Evolutionary conservation across 2,797 vertebrate species (phyloP).

Genomic region (Cyprinella venusta): DNA sequence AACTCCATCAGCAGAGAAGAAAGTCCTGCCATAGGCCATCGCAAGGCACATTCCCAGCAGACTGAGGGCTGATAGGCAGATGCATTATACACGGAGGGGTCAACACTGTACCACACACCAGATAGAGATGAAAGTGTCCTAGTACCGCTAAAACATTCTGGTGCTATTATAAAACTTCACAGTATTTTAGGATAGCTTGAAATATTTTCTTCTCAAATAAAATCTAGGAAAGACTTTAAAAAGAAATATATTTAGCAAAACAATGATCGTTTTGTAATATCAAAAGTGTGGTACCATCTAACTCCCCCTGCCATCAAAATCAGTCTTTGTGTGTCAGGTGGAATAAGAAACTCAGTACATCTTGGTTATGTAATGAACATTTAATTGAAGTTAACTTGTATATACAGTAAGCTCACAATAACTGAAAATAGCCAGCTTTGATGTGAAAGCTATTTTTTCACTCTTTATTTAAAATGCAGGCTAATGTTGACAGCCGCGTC

Average conservation of each 20-base stretch:
- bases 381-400: conserved; percentile 7
- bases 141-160: conserved; percentile 14
- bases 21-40: conserved; percentile 56
- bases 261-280: not conserved
- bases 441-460: conserved; percentile 27
- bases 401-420: conserved; percentile 11
- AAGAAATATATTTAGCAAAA: conserved; percentile 6
- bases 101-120: conserved; percentile 60
- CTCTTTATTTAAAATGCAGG: conserved; percentile 10
- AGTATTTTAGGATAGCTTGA: conserved; percentile 1
- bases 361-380: conserved; percentile 4
- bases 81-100: conserved; percentile 70
- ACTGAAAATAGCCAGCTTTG: conserved; percentile 31
- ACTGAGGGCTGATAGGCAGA: conserved; percentile 62
- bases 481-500: conserved; percentile 9
- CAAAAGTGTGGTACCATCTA: not conserved
- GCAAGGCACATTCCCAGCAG: conserved; percentile 67
- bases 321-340: not conserved
- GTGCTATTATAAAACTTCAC: conserved; percentile 10
- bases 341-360: conserved; percentile 8
- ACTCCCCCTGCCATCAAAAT: not conserved
- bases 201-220: conserved; percentile 1
- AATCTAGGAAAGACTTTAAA: not conserved
- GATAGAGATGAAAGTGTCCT: conserved; percentile 60
- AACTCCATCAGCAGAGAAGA: conserved; percentile 4